Evolutionary conservation across 2,797 vertebrate genomes (phyloP).

Genomic region (Sphenodon punctatus): DNA sequence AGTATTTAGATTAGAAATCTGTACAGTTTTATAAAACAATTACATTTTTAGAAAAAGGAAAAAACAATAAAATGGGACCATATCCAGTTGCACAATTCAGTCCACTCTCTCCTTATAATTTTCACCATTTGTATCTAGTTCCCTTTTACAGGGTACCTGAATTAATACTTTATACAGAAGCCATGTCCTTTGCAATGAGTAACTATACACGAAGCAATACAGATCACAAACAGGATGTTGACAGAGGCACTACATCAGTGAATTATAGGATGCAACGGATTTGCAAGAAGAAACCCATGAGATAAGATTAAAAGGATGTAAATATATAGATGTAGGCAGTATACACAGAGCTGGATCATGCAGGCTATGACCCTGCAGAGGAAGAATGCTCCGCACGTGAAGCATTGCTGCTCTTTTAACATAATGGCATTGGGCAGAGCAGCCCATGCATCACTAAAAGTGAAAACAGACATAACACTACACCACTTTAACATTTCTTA

Average conservation of each 20-base stretch:
- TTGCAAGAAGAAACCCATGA: not conserved
- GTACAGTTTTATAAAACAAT: too few relatives aligned
- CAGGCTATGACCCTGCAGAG: not conserved
- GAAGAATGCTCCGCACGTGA: too few relatives aligned
- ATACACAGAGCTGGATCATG: not conserved
- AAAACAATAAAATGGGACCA: not conserved
- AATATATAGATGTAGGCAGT: not conserved
- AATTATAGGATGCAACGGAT: not conserved
- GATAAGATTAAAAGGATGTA: not conserved
- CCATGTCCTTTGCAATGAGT: not conserved
- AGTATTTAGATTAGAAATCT: too few relatives aligned
- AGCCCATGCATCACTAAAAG: not conserved
- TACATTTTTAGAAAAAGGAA: too few relatives aligned
- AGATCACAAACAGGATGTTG: not conserved
- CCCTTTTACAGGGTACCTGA: not conserved
- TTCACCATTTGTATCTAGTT: not conserved
- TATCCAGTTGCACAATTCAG: not conserved
- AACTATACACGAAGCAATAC: not conserved
- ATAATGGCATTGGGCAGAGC: not conserved
- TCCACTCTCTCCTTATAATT: not conserved
- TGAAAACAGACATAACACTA: too few relatives aligned
- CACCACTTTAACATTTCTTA: too few relatives aligned
- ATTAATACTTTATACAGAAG: fast-evolving
- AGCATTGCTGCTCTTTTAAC: not conserved
- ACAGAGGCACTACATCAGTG: not conserved